phyloP scores from a whole-genome alignment of 2,888 invertebrate species.

The Cataglyphis albicans region DNA sequence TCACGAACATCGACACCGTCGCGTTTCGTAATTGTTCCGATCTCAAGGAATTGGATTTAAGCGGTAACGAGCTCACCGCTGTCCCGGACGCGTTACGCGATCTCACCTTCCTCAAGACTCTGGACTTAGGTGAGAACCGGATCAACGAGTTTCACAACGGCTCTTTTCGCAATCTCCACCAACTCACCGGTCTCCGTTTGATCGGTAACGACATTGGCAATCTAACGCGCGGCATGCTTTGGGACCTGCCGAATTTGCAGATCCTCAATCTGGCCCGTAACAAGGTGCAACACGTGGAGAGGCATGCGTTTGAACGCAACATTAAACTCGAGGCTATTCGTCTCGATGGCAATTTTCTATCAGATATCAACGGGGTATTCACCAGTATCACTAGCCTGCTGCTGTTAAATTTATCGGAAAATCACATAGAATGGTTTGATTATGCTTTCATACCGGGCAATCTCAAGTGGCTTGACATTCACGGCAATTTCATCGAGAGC shows the following conservation, averaged over 20 bases:
- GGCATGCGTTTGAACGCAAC: slow-evolving; percentile 94
- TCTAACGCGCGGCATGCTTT: slow-evolving; percentile 94
- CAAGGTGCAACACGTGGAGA: slow-evolving; percentile 94
- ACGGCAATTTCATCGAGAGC: slow-evolving; percentile 95
- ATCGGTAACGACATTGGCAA: slow-evolving; percentile 96
- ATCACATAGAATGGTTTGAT: slow-evolving; percentile 97
- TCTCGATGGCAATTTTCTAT: slow-evolving; percentile 94
- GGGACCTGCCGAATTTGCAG: slow-evolving; percentile 93
- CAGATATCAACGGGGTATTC: slow-evolving; percentile 96
- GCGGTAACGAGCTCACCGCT: slow-evolving; percentile 93
- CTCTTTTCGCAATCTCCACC: slow-evolving; percentile 94
- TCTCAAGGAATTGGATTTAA: slow-evolving; percentile 95
- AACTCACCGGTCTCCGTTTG: slow-evolving; percentile 94
- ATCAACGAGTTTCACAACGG: slow-evolving; percentile 94
- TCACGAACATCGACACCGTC: slow-evolving; percentile 92
- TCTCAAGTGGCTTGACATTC: slow-evolving; percentile 96
- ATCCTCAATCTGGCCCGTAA: slow-evolving; percentile 96
- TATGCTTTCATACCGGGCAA: slow-evolving; percentile 96
- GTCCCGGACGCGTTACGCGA: slow-evolving; percentile 94
- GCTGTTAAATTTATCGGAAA: slow-evolving; percentile 96
- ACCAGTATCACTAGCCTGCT: slow-evolving; percentile 93
- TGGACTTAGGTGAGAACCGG: slow-evolving; percentile 97
- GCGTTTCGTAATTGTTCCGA: slow-evolving; percentile 96
- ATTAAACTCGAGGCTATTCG: slow-evolving; percentile 94
- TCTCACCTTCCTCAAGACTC: slow-evolving; percentile 93